These are phyloP conservation scores for Hyaena hyaena DNA, from an alignment of 2,113 vertebrate genomes.

Conservation along the genomic window DNA sequence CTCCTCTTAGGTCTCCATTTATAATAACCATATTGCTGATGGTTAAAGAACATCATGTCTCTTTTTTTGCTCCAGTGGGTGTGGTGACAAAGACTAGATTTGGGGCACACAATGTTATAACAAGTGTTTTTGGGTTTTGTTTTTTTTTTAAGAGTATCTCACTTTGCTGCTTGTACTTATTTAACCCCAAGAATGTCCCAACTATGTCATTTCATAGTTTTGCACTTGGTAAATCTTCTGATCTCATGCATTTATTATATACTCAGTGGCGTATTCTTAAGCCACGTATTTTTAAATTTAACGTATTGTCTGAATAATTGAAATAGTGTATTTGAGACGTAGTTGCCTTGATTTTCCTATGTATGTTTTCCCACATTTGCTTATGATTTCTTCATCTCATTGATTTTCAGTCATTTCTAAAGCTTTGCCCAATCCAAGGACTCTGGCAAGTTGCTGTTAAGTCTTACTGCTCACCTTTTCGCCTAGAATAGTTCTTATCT, in stretches of 20 bases:
- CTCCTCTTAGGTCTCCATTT: slow-evolving; percentile 6
- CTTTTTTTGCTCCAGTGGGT: background rate
- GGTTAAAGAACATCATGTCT: background rate
- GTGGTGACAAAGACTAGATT: slow-evolving; percentile 21
- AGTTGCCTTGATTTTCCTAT: background rate
- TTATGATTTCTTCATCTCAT: slow-evolving; percentile 56
- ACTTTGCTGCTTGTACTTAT: background rate
- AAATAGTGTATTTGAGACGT: background rate
- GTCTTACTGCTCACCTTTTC: slow-evolving; percentile 49
- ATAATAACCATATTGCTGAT: background rate
- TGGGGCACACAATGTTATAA: background rate
- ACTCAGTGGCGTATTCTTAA: background rate
- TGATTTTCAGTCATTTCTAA: slow-evolving; percentile 59
- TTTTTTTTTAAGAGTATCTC: background rate
- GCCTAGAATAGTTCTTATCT: slow-evolving; percentile 44
- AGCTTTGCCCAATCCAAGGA: slow-evolving; percentile 28
- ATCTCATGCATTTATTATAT: background rate
- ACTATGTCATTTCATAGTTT: background rate
- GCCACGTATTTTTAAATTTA: background rate
- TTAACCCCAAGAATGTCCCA: slow-evolving; percentile 6
- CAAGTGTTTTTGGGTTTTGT: background rate
- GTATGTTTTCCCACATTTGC: background rate
- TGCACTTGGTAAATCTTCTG: background rate
- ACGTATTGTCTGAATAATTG: background rate
- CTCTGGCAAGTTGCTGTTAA: slow-evolving; percentile 31